These are phyloP conservation scores for Pseudolaguvia tuberculata DNA, from an alignment of 2,113 vertebrate genomes.

Conservation along the genomic window DNA sequence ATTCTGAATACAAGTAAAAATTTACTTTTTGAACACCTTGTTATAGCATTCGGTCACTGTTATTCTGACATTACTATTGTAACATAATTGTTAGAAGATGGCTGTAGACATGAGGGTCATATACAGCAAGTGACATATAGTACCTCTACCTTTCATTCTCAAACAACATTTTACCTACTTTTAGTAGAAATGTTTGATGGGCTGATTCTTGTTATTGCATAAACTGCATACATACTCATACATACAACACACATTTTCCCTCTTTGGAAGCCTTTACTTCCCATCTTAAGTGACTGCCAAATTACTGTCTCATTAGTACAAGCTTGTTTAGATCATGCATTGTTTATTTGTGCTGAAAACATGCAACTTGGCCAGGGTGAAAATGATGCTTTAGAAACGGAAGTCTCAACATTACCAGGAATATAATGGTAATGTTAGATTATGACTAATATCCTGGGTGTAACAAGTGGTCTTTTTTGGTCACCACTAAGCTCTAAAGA, in stretches of 20 bases:
- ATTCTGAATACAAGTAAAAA: not conserved
- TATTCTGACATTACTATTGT: not conserved
- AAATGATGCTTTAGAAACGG: constrained; percentile 5
- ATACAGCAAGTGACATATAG: too few species aligned
- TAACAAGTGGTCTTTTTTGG: constrained; percentile 18
- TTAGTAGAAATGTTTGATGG: not conserved
- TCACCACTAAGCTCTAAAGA: constrained; percentile 5
- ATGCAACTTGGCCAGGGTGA: constrained; percentile 33
- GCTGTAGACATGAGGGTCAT: too few species aligned
- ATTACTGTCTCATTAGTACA: constrained; percentile 41
- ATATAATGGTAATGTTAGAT: constrained; percentile 3
- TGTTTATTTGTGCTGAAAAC: constrained; percentile 44
- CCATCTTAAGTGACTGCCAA: constrained; percentile 28
- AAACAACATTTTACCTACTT: not conserved
- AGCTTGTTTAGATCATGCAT: constrained; percentile 22
- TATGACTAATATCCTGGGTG: not conserved
- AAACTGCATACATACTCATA: constrained; percentile 3
- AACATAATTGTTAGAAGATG: too few species aligned
- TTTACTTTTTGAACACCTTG: not conserved
- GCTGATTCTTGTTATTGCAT: constrained; percentile 32
- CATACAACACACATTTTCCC: constrained; percentile 9
- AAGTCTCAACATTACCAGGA: constrained; percentile 11
- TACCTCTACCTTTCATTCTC: not conserved
- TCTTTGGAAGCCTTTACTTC: constrained; percentile 2
- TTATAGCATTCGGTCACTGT: not conserved